Base-by-base conservation (phyloP, 2,113 vertebrate species). In the Sylvia atricapilla region DNA sequence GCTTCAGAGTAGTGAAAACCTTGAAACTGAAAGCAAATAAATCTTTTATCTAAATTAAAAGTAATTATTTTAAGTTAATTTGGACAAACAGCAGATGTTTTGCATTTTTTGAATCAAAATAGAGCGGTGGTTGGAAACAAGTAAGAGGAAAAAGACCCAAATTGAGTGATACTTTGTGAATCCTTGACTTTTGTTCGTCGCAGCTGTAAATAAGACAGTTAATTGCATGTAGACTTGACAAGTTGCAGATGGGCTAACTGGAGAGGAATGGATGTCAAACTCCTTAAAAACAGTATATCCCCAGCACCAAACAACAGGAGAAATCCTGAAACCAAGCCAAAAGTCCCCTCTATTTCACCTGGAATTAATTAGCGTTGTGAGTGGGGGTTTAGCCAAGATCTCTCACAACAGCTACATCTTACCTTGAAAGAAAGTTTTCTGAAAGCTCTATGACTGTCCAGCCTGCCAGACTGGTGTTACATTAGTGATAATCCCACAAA, bases 1-100 rank as follows among this genome's bases (percentile, higher is more conserved):
- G 90, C 97, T 96, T 96, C 87, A 95, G 90, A 97, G 95, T 82
- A 96, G 43, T 93, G 93, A 96, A 97, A 98, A 98, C 98, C 98
- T 98, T 98, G 98, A 98, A 97, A 97, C 83, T 85, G 94, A 97
- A 97, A 97, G 97, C 96, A 97, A 97, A 97, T 97, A 95, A 93
- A 97, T 97, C 97, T 95, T 97, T 98, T 98, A 98, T 98, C 98
- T 98, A 98, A 98, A 98, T 98, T 98, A 98, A 98, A 98, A 98
- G 97, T 98, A 98, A 98, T 98, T 98, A 98, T 98, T 98, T 98
- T 97, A 98, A 98, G 98, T 98, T 98, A 98, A 98, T 98, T 98
- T 98, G 98, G 97, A 98, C 97, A 98, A 98, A 98, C 97, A 98
- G 97, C 98, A 98, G 98, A 98, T 98, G 98, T 98, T 98, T 98